Evolutionary conservation across 2,113 vertebrate genomes (phyloP), one percentile per base, ranked within the genome.

Genomic region (Laticauda colubrina): DNA sequence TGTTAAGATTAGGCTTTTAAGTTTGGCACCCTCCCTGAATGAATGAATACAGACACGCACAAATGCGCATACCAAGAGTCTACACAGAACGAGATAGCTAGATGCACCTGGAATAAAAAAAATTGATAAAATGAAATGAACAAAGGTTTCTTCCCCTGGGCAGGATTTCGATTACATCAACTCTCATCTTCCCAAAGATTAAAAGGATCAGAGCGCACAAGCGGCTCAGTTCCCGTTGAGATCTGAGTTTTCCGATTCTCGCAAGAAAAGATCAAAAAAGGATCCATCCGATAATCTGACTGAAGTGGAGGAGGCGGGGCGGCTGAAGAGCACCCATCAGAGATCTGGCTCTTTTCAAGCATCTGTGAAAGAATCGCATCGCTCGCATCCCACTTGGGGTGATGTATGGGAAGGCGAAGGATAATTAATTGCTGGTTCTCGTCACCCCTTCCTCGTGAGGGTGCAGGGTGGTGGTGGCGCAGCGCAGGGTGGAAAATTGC

Each of bases 391-490:
- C 92, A n/a, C 56, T 64, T 45, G 29, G 81, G 43, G 29, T 43
- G 89, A 55, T 90, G 48, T 59, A 12, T 39, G 59, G 86, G 34
- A 3, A 85, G 48, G 56, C 34, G 89, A 12, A n/a, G 45, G 56
- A 26, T 87, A 51, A 86, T 87, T 87, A 57, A 90, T 64, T 3
- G 89, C 75, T 81, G 57, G 9, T 15, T 89, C 14, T 29, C 21
- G 4, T 26, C 87, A 89, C 94, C 89, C 87, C 81, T 85, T 43
- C 94, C 91, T 96, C 97, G 95, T 10, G 56, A 81, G 8, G 89
- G 57, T 89, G 94, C 12, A 5, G 45, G 15, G 55, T 81, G 93
- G 11, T 0, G 21, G 4, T 3, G 43, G 10, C 20, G 54, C 15
- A 20, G 69, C 34, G n/a, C 69, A 48, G 23, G 2, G 90, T 14